Evolutionary conservation across 2,113 vertebrate genomes (phyloP).

Genomic region (Albula goreensis): DNA sequence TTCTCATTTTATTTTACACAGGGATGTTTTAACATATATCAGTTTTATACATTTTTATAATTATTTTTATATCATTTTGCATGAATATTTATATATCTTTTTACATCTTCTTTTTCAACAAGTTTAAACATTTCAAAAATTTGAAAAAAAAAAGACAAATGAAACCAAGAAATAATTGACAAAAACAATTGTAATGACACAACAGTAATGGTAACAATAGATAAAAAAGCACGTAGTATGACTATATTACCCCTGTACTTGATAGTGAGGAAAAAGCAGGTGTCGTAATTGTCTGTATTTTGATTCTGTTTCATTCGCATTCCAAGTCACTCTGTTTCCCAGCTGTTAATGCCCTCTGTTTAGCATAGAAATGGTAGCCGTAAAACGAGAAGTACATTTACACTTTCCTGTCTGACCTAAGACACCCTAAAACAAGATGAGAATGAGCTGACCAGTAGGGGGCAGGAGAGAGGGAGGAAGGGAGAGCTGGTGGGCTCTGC

Average conservation of each 20-base stretch:
- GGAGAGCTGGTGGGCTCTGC: neutral
- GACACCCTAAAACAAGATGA: neutral
- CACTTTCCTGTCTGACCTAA: neutral
- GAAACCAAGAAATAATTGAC: slow-evolving; percentile 53
- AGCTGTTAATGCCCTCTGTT: neutral
- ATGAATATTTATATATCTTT: slow-evolving; percentile 29
- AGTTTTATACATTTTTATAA: slow-evolving; percentile 53
- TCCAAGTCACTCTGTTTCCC: neutral
- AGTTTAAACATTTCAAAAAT: slow-evolving; percentile 34
- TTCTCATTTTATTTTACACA: slow-evolving; percentile 68
- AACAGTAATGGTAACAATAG: neutral
- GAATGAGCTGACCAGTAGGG: neutral
- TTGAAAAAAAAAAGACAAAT: slow-evolving; percentile 50
- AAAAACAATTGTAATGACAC: slow-evolving; percentile 40
- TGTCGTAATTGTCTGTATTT: neutral
- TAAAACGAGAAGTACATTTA: neutral
- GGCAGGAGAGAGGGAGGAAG: neutral
- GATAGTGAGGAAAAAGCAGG: neutral
- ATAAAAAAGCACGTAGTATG: neutral
- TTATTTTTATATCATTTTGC: slow-evolving; percentile 45
- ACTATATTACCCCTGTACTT: neutral
- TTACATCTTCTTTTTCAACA: slow-evolving; percentile 42
- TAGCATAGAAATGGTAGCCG: neutral
- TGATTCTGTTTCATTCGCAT: neutral
- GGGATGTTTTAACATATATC: slow-evolving; percentile 67